A percentile compares a stretch with the other conserved stretches of the same genome.
phyloP scores from a whole-genome alignment of 2,113 vertebrate species.

The Cisticola juncidis region DNA sequence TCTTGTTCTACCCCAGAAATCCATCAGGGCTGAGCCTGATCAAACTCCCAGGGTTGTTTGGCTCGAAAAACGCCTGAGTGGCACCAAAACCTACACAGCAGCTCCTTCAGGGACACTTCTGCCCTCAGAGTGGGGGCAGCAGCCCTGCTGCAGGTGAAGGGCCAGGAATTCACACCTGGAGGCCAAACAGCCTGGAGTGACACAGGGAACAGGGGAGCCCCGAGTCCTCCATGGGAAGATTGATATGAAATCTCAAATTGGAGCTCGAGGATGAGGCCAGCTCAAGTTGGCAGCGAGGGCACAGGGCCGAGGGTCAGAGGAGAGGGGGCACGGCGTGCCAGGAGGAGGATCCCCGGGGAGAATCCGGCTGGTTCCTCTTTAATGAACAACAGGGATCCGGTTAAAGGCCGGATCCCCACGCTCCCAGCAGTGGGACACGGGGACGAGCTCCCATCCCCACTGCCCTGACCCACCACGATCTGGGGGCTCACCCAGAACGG shows the following conservation, averaged over 20 bases:
- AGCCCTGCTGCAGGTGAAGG: not conserved
- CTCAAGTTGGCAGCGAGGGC: accelerated
- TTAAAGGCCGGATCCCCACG: not conserved
- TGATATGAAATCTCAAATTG: accelerated
- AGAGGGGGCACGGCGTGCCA: not conserved
- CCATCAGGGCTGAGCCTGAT: not conserved
- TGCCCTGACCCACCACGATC: accelerated
- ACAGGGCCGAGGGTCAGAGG: not conserved
- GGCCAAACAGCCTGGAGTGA: not conserved
- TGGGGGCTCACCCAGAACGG: accelerated
- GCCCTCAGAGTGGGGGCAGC: accelerated
- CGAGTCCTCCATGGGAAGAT: accelerated
- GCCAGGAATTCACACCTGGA: not conserved
- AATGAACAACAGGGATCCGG: constrained; percentile 5
- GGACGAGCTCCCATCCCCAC: accelerated
- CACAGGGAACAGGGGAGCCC: accelerated
- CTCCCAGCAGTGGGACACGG: accelerated
- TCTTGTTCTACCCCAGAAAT: not conserved
- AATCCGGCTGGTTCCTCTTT: not conserved
- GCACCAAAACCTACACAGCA: accelerated
- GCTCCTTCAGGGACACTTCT: accelerated
- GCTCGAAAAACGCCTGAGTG: accelerated
- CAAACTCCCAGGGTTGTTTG: accelerated
- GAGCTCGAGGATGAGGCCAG: accelerated
- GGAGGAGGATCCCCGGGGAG: not conserved